These are phyloP conservation scores for Philhelius pedissequus DNA, from an alignment of 2,888 invertebrate genomes.

Conservation along the genomic window DNA sequence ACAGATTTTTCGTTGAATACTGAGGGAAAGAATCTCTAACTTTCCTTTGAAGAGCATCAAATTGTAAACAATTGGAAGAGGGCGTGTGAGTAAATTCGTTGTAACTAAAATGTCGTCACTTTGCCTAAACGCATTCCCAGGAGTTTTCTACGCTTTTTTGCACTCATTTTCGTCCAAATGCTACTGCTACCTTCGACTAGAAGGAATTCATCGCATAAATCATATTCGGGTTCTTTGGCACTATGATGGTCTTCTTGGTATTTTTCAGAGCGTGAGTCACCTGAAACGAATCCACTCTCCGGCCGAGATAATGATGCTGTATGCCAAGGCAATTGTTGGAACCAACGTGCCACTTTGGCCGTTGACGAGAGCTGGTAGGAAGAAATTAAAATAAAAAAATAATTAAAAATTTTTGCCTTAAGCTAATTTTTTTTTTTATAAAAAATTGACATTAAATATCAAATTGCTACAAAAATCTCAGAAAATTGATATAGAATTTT, in stretches of 20 bases:
- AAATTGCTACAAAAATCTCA: not conserved
- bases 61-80: not conserved
- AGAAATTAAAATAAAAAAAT: constrained; percentile 58
- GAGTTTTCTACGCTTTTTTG: constrained; percentile 85
- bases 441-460: constrained; percentile 42
- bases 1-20: constrained; percentile 41
- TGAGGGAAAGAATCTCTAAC: not conserved
- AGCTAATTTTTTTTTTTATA: constrained; percentile 1
- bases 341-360: constrained; percentile 90
- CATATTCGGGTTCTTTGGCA: constrained; percentile 75
- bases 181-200: constrained; percentile 85
- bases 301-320: constrained; percentile 84
- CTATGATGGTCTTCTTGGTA: constrained; percentile 79
- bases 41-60: not conserved
- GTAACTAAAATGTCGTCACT: constrained; percentile 84
- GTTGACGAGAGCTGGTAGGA: constrained; percentile 85
- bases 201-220: constrained; percentile 82
- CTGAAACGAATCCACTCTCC: constrained; percentile 88
- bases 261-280: constrained; percentile 81
- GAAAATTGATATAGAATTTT: not conserved
- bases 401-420: constrained; percentile 2
- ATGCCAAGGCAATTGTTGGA: constrained; percentile 83
- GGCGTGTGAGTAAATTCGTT: not conserved
- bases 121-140: constrained; percentile 85
- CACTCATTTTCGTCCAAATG: constrained; percentile 84